Percentiles rank a stretch among this genome's conserved stretches.
Conservation (phyloP, 2,797 vertebrate genomes). For the Brotogeris chrysoptera region DNA sequence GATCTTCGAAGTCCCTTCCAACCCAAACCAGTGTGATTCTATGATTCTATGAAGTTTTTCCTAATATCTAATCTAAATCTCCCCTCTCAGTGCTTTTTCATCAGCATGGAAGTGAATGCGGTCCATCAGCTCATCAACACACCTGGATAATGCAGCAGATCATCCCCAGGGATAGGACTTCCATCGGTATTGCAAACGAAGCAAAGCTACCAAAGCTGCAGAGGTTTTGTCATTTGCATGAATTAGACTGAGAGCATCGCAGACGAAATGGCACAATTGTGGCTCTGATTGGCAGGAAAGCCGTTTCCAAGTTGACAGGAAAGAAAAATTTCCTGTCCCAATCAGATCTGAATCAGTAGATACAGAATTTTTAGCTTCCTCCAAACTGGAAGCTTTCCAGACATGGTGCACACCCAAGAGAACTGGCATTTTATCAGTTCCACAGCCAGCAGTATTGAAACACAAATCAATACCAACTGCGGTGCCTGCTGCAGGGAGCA, state of each 20-base stretch:
- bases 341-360: background rate
- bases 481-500: background rate
- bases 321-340: conserved; percentile 26
- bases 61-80: background rate
- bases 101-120: background rate
- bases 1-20: background rate
- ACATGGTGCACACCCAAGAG: background rate
- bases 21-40: background rate
- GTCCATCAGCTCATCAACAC: background rate
- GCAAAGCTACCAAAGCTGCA: background rate
- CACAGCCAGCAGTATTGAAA: background rate
- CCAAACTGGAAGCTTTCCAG: conserved; percentile 25
- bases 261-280: background rate
- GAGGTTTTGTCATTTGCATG: background rate
- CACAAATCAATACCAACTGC: background rate
- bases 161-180: background rate
- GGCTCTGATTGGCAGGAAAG: background rate
- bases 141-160: background rate
- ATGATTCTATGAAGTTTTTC: background rate
- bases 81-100: background rate
- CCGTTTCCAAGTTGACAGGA: conserved; percentile 1
- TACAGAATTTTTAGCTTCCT: background rate
- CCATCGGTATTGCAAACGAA: background rate
- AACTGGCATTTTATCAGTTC: background rate
- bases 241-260: background rate